Evolutionary conservation across 1,140 invertebrate species (phyloP), one percentile per base, ranked within the genome.

Genomic region (Drosophila lowei): DNA sequence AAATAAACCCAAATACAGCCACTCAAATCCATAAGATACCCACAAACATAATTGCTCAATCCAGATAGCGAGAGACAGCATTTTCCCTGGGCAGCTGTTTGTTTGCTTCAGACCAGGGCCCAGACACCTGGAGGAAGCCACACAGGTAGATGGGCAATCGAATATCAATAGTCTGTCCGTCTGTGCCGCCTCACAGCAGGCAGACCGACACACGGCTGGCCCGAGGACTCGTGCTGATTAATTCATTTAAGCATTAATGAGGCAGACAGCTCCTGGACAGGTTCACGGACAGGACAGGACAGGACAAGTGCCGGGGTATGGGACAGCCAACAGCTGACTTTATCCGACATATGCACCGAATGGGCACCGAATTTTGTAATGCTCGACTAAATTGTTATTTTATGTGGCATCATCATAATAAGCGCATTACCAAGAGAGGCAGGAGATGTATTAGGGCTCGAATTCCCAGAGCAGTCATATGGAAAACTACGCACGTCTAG

Each of bases 321-420:
- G 74, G 59, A n/a, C n/a, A n/a, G n/a, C n/a, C n/a, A 80, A 63
- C 72, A 78, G 66, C 70, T 77, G 78, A 88, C 74, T 66, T 30
- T 55, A 50, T 11, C 25, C 15, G 59, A 65, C 83, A 86, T 81
- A 83, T 77, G 72, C 72, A 42, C 21, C 23, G 4, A 23, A 23
- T 23, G 58, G 60, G 53, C 56, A 53, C 64, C 60, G 72, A 81
- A 81, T 72, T 86, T 79, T 64, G 83, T 88, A 88, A 88, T 88
- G 79, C 78, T 80, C 75, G 54, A 81, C 61, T 88, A 88, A 88
- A 88, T 88, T 88, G 83, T 88, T 88, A 88, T 88, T 88, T 88
- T 88, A 88, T 88, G 83, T 88, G 83, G 71, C 79, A 88, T 76
- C 79, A 88, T 76, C 79, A 86, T 88, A 88, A 88, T 88, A 88